Percentiles rank a stretch among this genome's conserved stretches.
Evolutionary conservation across 2,113 vertebrate species (phyloP).

Genomic region (Symphodus melops): DNA sequence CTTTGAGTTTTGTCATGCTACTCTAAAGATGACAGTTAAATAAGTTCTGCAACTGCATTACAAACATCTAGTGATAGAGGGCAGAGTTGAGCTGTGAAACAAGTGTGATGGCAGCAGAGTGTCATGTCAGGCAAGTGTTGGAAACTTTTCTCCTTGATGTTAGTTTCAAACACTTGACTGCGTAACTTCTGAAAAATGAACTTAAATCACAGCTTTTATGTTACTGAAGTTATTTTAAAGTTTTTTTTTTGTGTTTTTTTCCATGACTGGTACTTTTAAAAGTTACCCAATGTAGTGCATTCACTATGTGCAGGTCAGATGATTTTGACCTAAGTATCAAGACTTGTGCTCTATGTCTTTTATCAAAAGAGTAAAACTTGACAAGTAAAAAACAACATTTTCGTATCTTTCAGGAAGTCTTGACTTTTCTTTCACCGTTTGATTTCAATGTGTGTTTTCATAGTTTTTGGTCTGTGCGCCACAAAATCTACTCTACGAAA

Average conservation of each 20-base stretch:
- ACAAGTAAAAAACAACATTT: not conserved
- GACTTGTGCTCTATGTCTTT: too few relatives aligned
- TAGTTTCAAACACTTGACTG: not conserved
- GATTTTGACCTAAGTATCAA: not conserved
- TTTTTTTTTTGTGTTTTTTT: too few relatives aligned
- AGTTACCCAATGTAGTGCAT: not conserved
- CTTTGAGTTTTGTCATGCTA: not conserved
- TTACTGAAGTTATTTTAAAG: too few relatives aligned
- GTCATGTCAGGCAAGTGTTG: conserved; percentile 19
- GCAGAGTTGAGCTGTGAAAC: conserved; percentile 82
- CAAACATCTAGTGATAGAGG: conserved; percentile 73
- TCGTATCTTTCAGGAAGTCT: too few relatives aligned
- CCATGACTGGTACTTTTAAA: too few relatives aligned
- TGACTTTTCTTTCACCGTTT: too few relatives aligned
- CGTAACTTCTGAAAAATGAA: not conserved
- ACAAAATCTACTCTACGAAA: too few relatives aligned
- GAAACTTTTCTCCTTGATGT: not conserved
- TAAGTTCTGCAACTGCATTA: conserved; percentile 31
- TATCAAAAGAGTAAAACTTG: too few relatives aligned
- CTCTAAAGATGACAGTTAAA: not conserved
- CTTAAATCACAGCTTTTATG: not conserved
- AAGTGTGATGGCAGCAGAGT: not conserved
- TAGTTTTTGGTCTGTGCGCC: too few relatives aligned
- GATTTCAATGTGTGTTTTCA: too few relatives aligned
- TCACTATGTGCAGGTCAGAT: not conserved